Evolutionary conservation across 1,140 invertebrate species (phyloP), one percentile per base, ranked within the genome.

Genomic region (Aphis craccivora): DNA sequence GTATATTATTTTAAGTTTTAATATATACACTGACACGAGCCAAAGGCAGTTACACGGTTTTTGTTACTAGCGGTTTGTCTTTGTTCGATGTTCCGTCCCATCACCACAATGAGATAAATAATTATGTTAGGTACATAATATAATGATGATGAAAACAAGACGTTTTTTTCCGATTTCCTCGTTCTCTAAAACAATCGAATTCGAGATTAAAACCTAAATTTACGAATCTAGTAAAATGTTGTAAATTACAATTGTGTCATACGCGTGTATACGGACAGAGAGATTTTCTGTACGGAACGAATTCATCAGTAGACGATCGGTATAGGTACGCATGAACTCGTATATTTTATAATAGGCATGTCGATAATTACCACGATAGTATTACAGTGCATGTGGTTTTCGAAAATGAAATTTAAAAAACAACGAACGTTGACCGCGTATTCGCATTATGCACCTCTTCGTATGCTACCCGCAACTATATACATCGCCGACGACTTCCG

Each of bases 341-440:
- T 51, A 76, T 76, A 67, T 76, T 76, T n/a, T 76, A 76, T n/a
- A 76, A 76, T n/a, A 76, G n/a, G 60, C 30, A 76, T 76, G 60
- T 76, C 60, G 60, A n/a, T n/a, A n/a, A n/a, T 76, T 76, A 35
- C n/a, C 30, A 5, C n/a, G 30, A 76, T 11, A 6, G 60, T 20
- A 51, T 51, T 51, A 51, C 48, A 51, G 2, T 20, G 1, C 30
- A 76, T 14, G 14, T 3, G 60, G 60, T 76, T 76, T 76, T 76
- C 60, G 30, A 76, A 67, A 76, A 76, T 76, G n/a, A n/a, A 76
- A 76, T n/a, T 7, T 4, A 76, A 76, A 76, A 76, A 76, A 76
- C 1, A 18, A 76, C 14, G 55, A 30, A 60, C 55, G 30, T n/a
- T n/a, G 60, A n/a, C 14, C 14, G 11, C 30, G 25, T n/a, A n/a